Percentiles rank a stretch among this genome's conserved stretches.
phyloP scores from a whole-genome alignment of 1,140 invertebrate species.

The Cepaea nemoralis region DNA sequence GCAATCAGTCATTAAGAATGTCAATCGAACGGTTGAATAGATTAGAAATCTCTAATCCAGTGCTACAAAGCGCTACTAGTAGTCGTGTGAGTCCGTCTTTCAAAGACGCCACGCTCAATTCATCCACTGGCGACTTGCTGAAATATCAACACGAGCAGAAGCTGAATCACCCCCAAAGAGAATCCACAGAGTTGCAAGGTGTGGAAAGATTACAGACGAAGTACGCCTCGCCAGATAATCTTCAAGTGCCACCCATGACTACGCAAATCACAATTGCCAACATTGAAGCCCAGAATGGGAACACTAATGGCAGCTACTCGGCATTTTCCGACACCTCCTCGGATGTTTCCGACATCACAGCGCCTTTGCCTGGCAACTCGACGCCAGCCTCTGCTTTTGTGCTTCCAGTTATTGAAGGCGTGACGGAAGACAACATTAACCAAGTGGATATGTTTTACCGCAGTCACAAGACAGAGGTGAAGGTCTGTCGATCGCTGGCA shows the following conservation, averaged over 20 bases:
- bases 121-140: neutral
- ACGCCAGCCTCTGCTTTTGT: slow-evolving; percentile 6
- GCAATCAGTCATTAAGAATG: neutral
- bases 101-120: neutral
- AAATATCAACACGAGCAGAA: neutral
- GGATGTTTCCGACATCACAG: slow-evolving; percentile 48
- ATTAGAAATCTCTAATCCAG: slow-evolving; percentile 8
- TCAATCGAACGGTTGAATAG: neutral
- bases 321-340: slow-evolving; percentile 48
- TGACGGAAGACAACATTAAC: slow-evolving; percentile 80
- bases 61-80: slow-evolving; percentile 32
- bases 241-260: neutral
- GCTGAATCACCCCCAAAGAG: neutral
- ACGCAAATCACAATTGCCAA: neutral
- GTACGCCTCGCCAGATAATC: slow-evolving; percentile 30
- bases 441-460: slow-evolving; percentile 86
- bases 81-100: slow-evolving; percentile 27
- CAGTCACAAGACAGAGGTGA: slow-evolving; percentile 84
- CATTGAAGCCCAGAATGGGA: neutral
- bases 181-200: neutral
- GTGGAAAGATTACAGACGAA: slow-evolving; percentile 14
- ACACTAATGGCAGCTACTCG: slow-evolving; percentile 1
- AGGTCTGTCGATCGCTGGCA: slow-evolving; percentile 83
- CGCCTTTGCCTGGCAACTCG: slow-evolving; percentile 14
- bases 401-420: slow-evolving; percentile 51